Conservation (phyloP, 2,113 vertebrate genomes). For the Rhea pennata region DNA sequence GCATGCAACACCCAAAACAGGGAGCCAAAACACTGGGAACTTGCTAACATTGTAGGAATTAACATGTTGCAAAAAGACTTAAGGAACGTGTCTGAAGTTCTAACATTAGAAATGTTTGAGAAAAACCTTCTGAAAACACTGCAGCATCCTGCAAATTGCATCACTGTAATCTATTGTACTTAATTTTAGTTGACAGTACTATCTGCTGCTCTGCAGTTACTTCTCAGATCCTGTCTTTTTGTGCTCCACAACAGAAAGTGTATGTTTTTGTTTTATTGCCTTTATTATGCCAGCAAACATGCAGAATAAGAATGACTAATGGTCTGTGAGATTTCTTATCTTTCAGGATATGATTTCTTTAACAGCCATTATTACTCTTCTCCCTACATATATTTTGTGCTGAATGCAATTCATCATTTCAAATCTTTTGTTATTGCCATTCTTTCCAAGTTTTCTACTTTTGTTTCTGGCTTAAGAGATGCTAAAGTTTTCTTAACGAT, state of each 20-base stretch:
- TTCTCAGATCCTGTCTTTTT: constrained; percentile 27
- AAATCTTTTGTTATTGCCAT: neutral
- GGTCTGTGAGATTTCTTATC: constrained; percentile 31
- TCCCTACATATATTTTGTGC: constrained; percentile 14
- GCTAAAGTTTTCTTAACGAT: neutral
- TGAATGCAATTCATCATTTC: constrained; percentile 36
- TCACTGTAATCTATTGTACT: constrained; percentile 11
- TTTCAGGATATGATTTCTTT: constrained; percentile 47
- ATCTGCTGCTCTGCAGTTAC: neutral
- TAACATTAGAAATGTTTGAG: neutral
- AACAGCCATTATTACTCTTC: constrained; percentile 31
- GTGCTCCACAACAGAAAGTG: constrained; percentile 33
- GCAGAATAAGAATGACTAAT: constrained; percentile 59
- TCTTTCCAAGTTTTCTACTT: neutral
- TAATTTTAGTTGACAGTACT: constrained; percentile 39
- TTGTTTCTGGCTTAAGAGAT: neutral
- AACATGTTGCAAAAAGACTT: neutral
- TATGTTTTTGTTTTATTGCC: constrained; percentile 56
- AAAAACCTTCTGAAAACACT: neutral
- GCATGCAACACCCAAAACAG: neutral
- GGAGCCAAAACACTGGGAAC: neutral
- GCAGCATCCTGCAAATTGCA: constrained; percentile 31
- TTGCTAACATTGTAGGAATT: neutral
- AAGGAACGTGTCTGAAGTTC: neutral
- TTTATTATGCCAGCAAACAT: constrained; percentile 9